Percentiles rank a stretch among this genome's conserved stretches.
These are phyloP conservation scores for Plodia interpunctella DNA, from an alignment of 1,140 invertebrate species.

Conservation along the genomic window DNA sequence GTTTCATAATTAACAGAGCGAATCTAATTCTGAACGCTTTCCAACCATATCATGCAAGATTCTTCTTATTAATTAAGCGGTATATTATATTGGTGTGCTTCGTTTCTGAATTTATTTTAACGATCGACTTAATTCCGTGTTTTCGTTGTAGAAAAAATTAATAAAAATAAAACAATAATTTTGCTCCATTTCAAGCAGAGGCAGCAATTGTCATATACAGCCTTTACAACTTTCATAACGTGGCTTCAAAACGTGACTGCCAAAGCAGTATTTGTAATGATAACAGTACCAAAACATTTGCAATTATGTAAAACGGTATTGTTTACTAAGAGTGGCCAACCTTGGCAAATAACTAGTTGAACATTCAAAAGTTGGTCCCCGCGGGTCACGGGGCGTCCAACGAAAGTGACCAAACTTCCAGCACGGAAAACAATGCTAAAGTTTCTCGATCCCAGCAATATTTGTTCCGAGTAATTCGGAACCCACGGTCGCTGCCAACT, in stretches of 20 bases:
- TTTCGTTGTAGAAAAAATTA: not conserved
- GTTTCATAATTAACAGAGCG: no score
- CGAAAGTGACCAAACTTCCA: constrained; percentile 56
- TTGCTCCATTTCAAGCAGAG: not conserved
- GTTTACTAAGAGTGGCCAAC: constrained; percentile 36
- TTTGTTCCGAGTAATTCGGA: constrained; percentile 32
- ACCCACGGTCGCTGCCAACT: constrained; percentile 39
- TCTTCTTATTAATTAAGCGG: no score
- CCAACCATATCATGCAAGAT: no score
- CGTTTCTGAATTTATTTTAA: no score
- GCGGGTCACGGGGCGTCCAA: constrained; percentile 32
- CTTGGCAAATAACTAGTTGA: constrained; percentile 49
- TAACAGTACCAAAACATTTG: constrained; percentile 25
- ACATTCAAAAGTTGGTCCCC: constrained; percentile 44
- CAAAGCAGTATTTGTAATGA: constrained; percentile 18
- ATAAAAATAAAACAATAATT: not conserved
- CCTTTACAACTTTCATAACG: constrained; percentile 17
- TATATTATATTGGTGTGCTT: no score
- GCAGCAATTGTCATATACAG: not conserved
- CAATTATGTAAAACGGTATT: constrained; percentile 38
- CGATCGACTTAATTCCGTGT: no score
- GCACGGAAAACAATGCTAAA: constrained; percentile 45
- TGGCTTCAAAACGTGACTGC: constrained; percentile 26
- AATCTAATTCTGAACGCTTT: no score
- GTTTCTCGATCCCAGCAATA: constrained; percentile 51